These are phyloP conservation scores for Fukomys damarensis DNA, from an alignment of 2,113 vertebrate species.

Conservation along the genomic window DNA sequence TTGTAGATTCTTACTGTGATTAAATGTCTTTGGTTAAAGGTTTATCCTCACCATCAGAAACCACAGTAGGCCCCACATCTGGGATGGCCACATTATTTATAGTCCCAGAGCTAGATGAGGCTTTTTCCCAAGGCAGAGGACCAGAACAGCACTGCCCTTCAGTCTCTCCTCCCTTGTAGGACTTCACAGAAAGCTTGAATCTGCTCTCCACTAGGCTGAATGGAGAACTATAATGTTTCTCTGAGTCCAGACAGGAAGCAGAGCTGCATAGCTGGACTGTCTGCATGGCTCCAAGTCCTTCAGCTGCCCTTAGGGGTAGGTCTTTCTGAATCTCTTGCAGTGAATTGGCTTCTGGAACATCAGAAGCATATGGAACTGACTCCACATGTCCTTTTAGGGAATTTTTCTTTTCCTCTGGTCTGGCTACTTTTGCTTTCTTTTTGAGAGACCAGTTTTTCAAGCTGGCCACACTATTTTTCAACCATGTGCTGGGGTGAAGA, in stretches of 20 bases:
- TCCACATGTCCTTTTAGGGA: conserved; percentile 43
- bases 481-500: conserved; percentile 91
- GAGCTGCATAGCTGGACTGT: conserved; percentile 70
- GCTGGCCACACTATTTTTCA: conserved; percentile 86
- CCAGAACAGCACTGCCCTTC: neutral
- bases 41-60: neutral
- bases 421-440: conserved; percentile 83
- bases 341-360: conserved; percentile 14
- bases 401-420: conserved; percentile 77
- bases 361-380: neutral
- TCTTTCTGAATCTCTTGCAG: conserved; percentile 46
- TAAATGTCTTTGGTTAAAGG: conserved; percentile 65
- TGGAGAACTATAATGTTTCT: conserved; percentile 78
- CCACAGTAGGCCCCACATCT: conserved; percentile 51
- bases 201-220: conserved; percentile 77
- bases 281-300: neutral
- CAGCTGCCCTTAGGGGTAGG: neutral
- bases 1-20: neutral
- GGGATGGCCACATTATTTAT: conserved; percentile 66
- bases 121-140: conserved; percentile 63
- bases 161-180: conserved; percentile 55
- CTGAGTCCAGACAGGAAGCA: conserved; percentile 83
- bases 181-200: conserved; percentile 70
- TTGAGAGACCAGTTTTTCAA: conserved; percentile 88
- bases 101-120: conserved; percentile 78